phyloP scores from a whole-genome alignment of 2,888 invertebrate species.

The Lobophora halterata region DNA sequence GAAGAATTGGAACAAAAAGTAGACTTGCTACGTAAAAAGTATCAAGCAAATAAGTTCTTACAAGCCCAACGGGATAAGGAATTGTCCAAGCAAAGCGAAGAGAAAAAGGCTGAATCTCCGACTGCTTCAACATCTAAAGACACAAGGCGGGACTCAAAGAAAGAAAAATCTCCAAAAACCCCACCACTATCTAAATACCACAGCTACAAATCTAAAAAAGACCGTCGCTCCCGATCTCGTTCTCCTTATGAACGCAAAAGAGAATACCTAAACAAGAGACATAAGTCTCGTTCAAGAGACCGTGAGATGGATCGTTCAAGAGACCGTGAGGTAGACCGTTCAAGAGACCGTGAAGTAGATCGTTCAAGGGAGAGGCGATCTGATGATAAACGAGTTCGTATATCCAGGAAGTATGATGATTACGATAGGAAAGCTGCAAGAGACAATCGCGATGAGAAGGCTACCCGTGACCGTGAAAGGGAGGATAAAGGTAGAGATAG shows the following conservation, averaged over 20 bases:
- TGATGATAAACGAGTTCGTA: slow-evolving; percentile 63
- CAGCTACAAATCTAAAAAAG: slow-evolving; percentile 69
- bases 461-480: slow-evolving; percentile 9
- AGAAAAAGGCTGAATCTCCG: slow-evolving; percentile 69
- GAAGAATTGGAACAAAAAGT: slow-evolving; percentile 71
- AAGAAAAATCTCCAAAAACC: slow-evolving; percentile 74
- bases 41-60: slow-evolving; percentile 71
- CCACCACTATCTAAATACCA: slow-evolving; percentile 75
- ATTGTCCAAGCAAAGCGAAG: slow-evolving; percentile 51
- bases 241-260: slow-evolving; percentile 75
- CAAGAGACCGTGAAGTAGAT: slow-evolving; percentile 66
- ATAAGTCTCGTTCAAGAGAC: slow-evolving; percentile 70
- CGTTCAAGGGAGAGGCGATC: slow-evolving; percentile 62
- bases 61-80: slow-evolving; percentile 67
- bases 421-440: slow-evolving; percentile 71
- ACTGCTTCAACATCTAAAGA: slow-evolving; percentile 73
- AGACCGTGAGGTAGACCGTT: slow-evolving; percentile 60
- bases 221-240: slow-evolving; percentile 68
- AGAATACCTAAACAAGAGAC: slow-evolving; percentile 69
- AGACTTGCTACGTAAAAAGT: slow-evolving; percentile 60
- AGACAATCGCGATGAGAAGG: slow-evolving; percentile 58
- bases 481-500: slow-evolving; percentile 20
- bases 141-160: slow-evolving; percentile 62
- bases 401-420: slow-evolving; percentile 71
- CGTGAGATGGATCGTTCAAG: slow-evolving; percentile 60